Base-by-base conservation (phyloP, 2,888 invertebrate species). In the Coelopa pilipes region DNA sequence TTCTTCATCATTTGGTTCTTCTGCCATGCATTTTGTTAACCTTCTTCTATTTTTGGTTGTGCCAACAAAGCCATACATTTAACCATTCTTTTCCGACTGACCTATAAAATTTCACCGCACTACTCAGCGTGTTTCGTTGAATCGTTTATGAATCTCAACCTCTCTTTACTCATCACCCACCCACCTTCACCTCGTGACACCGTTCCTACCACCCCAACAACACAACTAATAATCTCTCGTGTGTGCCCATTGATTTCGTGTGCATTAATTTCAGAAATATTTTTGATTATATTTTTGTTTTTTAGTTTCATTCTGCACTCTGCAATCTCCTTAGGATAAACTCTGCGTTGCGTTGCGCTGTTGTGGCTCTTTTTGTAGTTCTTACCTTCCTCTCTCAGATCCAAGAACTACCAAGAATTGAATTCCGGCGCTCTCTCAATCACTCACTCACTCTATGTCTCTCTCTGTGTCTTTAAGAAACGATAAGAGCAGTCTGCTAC, bases 301-400 rank as follows among this genome's bases (percentile, higher is more conserved):
- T 70, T 70, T 70, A 70, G 70, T 70, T 62, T 70, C 59, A 50
- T 60, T 70, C 70, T 62, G 62, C 62, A 60, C 70, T 60, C 70
- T 70, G 70, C 70, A 70, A 50, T 34, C 34, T 62, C 62, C 63
- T 70, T 70, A 70, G 70, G 70, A 70, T 62, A n/a, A 70, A 62
- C 34, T 70, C 62, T 49, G 34, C 24, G 34, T 50, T 70, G 34
- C 50, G 34, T 62, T 62, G 62, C 46, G 45, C 5, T 62, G 24
- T 53, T 50, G 62, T 62, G 62, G 70, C 62, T 49, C 62, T 63
- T 63, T 17, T 49, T 53, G 60, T 59, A 47, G 21, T 70, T 24
- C 49, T 49, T 60, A 13, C 24, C 60, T 70, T 53, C 49, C 21
- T 49, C 21, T 62, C 60, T 70, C 34, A 50, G 17, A 60, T 46